Conservation (phyloP, 2,113 vertebrate genomes). For the Hyla sarda region DNA sequence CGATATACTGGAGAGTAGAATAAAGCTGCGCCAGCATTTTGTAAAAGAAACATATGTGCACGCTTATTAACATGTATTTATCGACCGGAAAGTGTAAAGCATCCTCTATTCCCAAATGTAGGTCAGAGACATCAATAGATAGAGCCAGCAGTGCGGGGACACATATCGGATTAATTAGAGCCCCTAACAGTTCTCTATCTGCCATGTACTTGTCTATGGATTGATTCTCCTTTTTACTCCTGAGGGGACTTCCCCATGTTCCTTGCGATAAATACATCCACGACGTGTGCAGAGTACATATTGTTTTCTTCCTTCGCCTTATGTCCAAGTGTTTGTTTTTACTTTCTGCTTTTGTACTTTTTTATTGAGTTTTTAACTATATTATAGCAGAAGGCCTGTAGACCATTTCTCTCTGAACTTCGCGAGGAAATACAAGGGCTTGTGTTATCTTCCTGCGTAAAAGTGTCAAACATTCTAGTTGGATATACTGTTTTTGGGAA, state of each 20-base stretch:
- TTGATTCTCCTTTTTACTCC: constrained; percentile 22
- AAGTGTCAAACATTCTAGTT: no score
- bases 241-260: constrained; percentile 15
- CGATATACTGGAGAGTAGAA: no score
- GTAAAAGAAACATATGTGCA: no score
- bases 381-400: not conserved
- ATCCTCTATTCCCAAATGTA: not conserved
- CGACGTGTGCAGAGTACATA: not conserved
- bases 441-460: no score
- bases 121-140: not conserved
- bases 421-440: no score
- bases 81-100: not conserved
- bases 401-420: not conserved
- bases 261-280: constrained; percentile 4
- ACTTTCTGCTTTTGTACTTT: not conserved
- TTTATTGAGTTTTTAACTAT: not conserved
- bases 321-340: not conserved
- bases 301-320: not conserved
- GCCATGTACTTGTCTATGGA: not conserved
- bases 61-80: not conserved
- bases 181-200: not conserved
- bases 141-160: not conserved
- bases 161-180: not conserved
- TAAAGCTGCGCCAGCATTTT: no score
- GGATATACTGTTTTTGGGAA: no score